A percentile compares a stretch with the other conserved stretches of the same genome.
phyloP scores from a whole-genome alignment of 2,797 vertebrate genomes.

The Xenentodon cancila region DNA sequence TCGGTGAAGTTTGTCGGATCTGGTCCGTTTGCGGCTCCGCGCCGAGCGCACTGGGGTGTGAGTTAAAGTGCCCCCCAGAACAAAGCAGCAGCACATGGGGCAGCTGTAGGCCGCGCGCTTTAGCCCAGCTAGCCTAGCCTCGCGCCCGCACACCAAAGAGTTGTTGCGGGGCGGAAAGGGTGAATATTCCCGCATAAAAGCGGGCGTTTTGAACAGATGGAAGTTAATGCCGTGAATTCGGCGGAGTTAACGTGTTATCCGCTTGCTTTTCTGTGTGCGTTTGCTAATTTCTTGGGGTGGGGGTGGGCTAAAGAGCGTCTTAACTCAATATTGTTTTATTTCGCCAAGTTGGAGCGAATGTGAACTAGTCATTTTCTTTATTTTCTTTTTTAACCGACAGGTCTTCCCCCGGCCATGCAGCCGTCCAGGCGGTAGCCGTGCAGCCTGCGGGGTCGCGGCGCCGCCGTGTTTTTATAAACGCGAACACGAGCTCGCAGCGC shows the following conservation, averaged over 20 bases:
- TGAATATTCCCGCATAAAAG: rapidly evolving
- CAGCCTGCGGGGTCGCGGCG: not conserved
- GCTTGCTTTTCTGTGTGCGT: conserved; percentile 42
- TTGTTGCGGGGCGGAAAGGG: rapidly evolving
- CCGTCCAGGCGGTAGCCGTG: not conserved
- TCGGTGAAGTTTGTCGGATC: conserved; percentile 33
- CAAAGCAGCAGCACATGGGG: conserved; percentile 93
- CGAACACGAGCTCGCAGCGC: conserved; percentile 40
- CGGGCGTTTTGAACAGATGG: no score
- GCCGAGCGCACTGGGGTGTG: conserved; percentile 82
- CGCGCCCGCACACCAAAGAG: not conserved
- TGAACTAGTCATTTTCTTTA: rapidly evolving
- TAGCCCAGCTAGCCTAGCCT: conserved; percentile 65
- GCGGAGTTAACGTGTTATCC: not conserved
- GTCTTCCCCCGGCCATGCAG: no score
- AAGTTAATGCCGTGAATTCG: not conserved
- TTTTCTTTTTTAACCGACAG: no score
- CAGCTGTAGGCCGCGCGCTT: conserved; percentile 80
- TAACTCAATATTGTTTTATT: conserved; percentile 9
- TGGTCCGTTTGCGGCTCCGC: conserved; percentile 48
- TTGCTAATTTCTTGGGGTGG: conserved; percentile 63
- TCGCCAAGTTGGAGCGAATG: no score
- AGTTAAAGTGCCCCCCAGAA: conserved; percentile 90
- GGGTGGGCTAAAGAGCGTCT: conserved; percentile 49
- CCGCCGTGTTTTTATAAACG: conserved; percentile 52